Evolutionary conservation across 2,888 invertebrate species (phyloP).

Genomic region (Junonia oenone): DNA sequence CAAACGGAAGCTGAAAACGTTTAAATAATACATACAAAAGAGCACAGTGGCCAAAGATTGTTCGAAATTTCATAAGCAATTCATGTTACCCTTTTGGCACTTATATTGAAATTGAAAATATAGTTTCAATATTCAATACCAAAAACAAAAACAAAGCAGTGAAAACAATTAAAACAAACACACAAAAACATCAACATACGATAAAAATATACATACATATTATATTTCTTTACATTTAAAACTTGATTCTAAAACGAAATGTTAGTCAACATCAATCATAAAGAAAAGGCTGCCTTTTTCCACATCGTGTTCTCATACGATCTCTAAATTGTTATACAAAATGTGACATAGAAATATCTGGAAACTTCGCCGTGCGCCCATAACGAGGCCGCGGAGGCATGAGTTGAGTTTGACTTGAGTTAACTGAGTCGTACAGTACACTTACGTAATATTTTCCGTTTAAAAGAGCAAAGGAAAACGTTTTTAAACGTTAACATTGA

Average conservation of each 20-base stretch:
- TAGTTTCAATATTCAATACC: neutral
- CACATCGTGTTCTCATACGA: neutral
- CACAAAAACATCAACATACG: no score
- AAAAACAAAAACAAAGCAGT: neutral
- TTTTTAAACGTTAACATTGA: neutral
- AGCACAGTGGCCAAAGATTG: neutral
- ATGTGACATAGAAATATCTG: neutral
- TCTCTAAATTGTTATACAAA: neutral
- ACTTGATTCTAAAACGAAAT: neutral
- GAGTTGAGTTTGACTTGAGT: neutral
- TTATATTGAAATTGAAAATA: no score
- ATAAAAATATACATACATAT: no score
- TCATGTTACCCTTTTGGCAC: neutral
- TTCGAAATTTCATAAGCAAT: neutral
- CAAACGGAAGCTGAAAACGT: neutral
- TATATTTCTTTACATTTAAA: no score
- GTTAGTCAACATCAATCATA: neutral
- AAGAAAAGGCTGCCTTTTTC: neutral
- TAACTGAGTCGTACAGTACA: conserved; percentile 1
- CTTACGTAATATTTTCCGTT: neutral
- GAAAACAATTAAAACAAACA: no score
- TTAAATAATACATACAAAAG: neutral
- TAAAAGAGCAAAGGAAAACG: neutral
- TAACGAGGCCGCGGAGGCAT: neutral
- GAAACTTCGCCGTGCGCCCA: neutral